phyloP scores from a whole-genome alignment of 2,113 vertebrate genomes.

The Sporophila hypoxantha region DNA sequence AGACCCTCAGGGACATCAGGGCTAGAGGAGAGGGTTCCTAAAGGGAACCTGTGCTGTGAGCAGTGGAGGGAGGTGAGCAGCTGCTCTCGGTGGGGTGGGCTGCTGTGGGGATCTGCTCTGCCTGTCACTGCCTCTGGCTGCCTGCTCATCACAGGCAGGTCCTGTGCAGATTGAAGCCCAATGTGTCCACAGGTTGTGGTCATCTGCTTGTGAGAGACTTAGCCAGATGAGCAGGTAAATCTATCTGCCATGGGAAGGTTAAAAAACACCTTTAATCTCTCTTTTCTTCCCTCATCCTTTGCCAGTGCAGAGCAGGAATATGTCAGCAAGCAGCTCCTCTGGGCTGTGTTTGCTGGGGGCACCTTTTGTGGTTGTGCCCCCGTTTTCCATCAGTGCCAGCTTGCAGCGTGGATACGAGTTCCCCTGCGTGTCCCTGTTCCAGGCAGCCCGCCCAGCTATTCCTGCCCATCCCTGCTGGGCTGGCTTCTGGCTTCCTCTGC shows the following conservation, averaged over 20 bases:
- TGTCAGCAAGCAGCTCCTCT: not conserved
- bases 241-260: not conserved
- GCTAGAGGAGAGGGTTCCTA: not conserved
- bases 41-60: not conserved
- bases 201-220: not conserved
- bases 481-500: not conserved
- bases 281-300: not conserved
- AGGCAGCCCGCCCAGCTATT: not conserved
- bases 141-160: not conserved
- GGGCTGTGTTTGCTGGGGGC: not conserved
- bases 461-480: not conserved
- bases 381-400: not conserved
- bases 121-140: not conserved
- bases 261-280: not conserved
- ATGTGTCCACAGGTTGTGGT: not conserved
- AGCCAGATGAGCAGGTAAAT: not conserved
- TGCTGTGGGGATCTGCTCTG: not conserved
- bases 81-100: not conserved
- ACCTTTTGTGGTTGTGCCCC: not conserved
- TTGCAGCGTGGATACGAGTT: not conserved
- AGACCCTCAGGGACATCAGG: not conserved
- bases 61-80: not conserved
- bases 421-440: accelerated
- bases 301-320: not conserved
- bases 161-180: not conserved